A percentile compares a stretch with the other conserved stretches of the same genome.
Conservation (phyloP, 1,140 invertebrate species). For the Bilobella aurantiaca region DNA sequence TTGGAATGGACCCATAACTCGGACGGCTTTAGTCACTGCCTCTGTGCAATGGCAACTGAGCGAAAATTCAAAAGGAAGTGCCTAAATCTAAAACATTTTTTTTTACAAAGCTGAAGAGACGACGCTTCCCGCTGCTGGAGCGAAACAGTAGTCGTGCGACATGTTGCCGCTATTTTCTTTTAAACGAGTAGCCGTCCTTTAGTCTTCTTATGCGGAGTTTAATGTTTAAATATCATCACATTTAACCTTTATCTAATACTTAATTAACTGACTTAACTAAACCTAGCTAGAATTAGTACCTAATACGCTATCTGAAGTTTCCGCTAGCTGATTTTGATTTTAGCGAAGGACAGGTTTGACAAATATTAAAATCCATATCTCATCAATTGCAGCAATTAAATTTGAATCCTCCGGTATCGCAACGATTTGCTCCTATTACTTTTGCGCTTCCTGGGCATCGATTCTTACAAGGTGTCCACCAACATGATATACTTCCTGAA, state of each 20-base stretch:
- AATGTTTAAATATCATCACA: no score
- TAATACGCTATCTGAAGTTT: background rate
- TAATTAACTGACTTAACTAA: no score
- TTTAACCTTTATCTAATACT: no score
- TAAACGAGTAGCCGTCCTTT: no score
- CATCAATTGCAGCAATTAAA: background rate
- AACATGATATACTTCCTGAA: background rate
- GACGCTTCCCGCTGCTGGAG: no score
- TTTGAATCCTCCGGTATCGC: constrained; percentile 1
- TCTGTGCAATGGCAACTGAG: background rate
- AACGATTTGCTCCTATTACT: constrained; percentile 19
- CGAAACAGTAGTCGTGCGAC: no score
- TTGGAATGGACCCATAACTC: background rate
- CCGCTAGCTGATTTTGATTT: background rate
- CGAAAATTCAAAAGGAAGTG: background rate
- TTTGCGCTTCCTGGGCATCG: constrained; percentile 6
- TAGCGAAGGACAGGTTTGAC: background rate
- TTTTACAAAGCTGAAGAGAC: no score
- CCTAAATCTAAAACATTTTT: no score
- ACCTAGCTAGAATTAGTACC: no score
- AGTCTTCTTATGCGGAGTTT: no score
- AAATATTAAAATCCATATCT: background rate
- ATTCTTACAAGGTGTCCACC: constrained; percentile 6
- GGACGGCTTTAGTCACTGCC: background rate
- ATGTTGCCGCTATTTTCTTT: no score